Percentiles rank a stretch among this genome's conserved stretches.
Conservation (phyloP, 1,140 invertebrate genomes). For the Lithobius niger region DNA sequence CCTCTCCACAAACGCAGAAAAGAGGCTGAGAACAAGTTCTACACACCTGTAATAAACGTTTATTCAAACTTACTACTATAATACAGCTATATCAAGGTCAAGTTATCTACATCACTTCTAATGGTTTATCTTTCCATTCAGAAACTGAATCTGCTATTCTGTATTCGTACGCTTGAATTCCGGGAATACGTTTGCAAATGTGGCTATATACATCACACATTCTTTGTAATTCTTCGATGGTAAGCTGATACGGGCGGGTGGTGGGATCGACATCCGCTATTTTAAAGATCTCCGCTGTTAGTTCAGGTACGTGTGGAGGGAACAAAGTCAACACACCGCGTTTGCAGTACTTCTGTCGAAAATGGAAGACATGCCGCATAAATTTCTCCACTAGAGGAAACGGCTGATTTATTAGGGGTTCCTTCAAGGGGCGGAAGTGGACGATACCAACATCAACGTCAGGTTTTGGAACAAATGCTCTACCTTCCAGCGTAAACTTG, state of each 20-base stretch:
- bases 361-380: constrained; percentile 65
- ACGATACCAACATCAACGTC: constrained; percentile 94
- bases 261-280: constrained; percentile 56
- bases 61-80: too few species aligned
- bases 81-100: too few species aligned
- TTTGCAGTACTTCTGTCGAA: constrained; percentile 67
- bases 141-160: constrained; percentile 15
- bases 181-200: constrained; percentile 53
- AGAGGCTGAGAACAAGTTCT: too few species aligned
- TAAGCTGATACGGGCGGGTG: constrained; percentile 50
- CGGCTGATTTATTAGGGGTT: constrained; percentile 58
- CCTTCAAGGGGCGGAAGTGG: constrained; percentile 58
- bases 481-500: constrained; percentile 68
- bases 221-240: constrained; percentile 60
- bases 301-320: constrained; percentile 49
- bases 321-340: constrained; percentile 59
- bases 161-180: constrained; percentile 49
- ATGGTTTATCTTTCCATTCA: too few species aligned
- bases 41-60: too few species aligned
- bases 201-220: constrained; percentile 58
- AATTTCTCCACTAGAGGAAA: constrained; percentile 88
- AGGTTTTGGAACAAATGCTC: constrained; percentile 81
- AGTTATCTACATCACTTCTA: too few species aligned
- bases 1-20: too few species aligned
- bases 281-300: constrained; percentile 52